Evolutionary conservation across 2,113 vertebrate species (phyloP).

Genomic region (Otocyon megalotis): DNA sequence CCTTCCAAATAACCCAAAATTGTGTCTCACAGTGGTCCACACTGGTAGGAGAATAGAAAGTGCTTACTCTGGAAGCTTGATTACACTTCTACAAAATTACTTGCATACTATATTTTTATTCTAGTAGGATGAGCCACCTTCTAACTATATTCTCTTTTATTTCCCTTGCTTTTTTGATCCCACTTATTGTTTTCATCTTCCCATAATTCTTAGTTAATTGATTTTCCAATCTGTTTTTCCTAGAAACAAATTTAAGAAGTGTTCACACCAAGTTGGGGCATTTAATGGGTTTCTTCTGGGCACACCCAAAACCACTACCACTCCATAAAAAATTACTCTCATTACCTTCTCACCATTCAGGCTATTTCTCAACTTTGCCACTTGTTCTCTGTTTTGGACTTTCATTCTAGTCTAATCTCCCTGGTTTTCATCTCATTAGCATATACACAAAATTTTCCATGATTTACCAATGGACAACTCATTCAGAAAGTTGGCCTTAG

Average conservation of each 20-base stretch:
- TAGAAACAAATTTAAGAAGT: constrained; percentile 65
- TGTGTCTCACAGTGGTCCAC: neutral
- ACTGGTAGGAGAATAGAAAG: neutral
- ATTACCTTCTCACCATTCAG: neutral
- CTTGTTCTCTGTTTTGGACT: neutral
- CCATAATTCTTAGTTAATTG: constrained; percentile 29
- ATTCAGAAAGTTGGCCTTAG: neutral
- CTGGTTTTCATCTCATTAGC: neutral
- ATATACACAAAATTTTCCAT: neutral
- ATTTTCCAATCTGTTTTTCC: constrained; percentile 68
- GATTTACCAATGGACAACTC: neutral
- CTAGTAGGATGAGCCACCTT: neutral
- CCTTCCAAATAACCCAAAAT: neutral
- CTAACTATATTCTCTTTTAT: neutral
- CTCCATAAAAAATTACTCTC: constrained; percentile 28
- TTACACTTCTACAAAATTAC: neutral
- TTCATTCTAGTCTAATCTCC: neutral
- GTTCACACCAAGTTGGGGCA: constrained; percentile 6
- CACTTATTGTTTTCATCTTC: constrained; percentile 26
- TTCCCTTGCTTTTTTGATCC: constrained; percentile 19
- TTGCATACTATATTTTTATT: neutral
- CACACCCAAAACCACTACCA: constrained; percentile 56
- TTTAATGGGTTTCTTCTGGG: neutral
- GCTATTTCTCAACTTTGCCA: constrained; percentile 4
- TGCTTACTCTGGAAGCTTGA: neutral